Conservation (phyloP, 2,797 vertebrate species). For the Sebastolobus alascanus region DNA sequence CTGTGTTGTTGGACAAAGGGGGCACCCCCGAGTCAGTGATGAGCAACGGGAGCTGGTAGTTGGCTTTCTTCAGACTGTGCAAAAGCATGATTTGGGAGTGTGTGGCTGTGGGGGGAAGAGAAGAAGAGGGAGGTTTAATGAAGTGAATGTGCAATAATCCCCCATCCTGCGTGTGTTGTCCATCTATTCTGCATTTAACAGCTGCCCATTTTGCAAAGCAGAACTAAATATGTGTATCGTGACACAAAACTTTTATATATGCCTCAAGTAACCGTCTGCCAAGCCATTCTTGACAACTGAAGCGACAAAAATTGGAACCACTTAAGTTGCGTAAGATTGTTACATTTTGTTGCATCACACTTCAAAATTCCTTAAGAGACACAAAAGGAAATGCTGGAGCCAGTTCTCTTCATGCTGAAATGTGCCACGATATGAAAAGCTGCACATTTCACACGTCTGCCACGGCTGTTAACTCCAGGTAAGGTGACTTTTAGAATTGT, state of each 20-base stretch:
- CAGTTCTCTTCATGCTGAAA: slow-evolving; percentile 36
- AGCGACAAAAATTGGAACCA: slow-evolving; percentile 40
- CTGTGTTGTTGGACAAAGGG: slow-evolving; percentile 93
- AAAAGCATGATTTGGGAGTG: slow-evolving; percentile 94
- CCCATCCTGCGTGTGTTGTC: not conserved
- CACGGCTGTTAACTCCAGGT: slow-evolving; percentile 5
- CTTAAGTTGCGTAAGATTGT: slow-evolving; percentile 52
- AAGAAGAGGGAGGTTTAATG: slow-evolving; percentile 1
- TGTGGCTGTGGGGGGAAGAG: slow-evolving; percentile 86
- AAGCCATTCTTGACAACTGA: slow-evolving; percentile 32
- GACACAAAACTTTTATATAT: not conserved
- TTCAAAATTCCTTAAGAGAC: slow-evolving; percentile 48
- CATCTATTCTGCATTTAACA: slow-evolving; percentile 8
- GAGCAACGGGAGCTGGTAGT: slow-evolving; percentile 95
- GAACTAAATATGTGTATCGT: slow-evolving; percentile 24
- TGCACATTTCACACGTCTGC: slow-evolving; percentile 22
- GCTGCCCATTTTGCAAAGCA: slow-evolving; percentile 19
- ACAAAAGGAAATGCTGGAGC: slow-evolving; percentile 23
- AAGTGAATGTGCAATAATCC: not conserved
- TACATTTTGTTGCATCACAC: slow-evolving; percentile 73
- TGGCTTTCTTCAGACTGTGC: slow-evolving; percentile 94
- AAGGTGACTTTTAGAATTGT: slow-evolving; percentile 6
- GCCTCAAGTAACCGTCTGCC: slow-evolving; percentile 26
- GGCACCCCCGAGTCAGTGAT: slow-evolving; percentile 96
- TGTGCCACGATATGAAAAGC: slow-evolving; percentile 43